Conservation (phyloP, 2,113 vertebrate species). For the Xenopus laevis region DNA sequence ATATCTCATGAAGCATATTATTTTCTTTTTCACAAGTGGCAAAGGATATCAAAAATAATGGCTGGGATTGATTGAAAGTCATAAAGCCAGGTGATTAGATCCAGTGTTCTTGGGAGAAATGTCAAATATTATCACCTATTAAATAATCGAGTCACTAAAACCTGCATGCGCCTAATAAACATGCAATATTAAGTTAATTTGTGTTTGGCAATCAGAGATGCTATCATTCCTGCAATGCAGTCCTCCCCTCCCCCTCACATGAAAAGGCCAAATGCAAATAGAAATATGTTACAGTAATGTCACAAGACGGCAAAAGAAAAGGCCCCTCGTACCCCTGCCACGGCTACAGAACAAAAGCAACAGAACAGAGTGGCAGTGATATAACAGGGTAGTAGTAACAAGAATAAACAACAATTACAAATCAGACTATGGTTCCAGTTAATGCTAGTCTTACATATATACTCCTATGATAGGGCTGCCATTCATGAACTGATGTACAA, state of each 20-base stretch:
- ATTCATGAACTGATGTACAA: too few species aligned
- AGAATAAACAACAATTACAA: too few species aligned
- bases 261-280: background rate
- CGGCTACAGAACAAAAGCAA: too few species aligned
- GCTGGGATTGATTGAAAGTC: background rate
- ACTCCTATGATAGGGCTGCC: too few species aligned
- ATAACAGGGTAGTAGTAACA: too few species aligned
- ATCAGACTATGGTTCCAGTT: too few species aligned
- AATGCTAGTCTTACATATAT: too few species aligned
- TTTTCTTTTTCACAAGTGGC: background rate
- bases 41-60: slow-evolving; percentile 1
- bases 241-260: background rate
- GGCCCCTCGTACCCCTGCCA: too few species aligned
- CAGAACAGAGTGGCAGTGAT: too few species aligned
- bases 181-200: background rate
- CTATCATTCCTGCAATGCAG: background rate
- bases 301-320: too few species aligned
- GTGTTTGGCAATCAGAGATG: background rate
- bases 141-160: background rate
- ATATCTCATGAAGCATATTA: background rate
- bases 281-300: background rate
- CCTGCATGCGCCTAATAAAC: background rate
- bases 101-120: background rate
- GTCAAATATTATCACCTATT: background rate
- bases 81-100: background rate